Evolutionary conservation across 2,888 invertebrate genomes (phyloP), one percentile per base, ranked within the genome.

Genomic region (Colletes collaris): DNA sequence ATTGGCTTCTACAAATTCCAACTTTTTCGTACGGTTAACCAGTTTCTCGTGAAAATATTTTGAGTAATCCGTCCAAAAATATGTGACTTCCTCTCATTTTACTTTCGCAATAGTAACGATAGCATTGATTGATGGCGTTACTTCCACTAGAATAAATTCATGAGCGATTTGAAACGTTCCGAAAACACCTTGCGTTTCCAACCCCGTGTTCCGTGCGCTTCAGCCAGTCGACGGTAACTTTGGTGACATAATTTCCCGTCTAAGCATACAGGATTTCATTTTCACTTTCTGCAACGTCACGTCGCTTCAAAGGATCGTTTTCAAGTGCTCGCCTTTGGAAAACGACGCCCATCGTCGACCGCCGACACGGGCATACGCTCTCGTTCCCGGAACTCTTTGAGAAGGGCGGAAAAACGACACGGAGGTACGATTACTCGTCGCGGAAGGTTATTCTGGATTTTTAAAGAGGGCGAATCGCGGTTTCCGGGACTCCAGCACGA

Each of bases 351-450:
- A 35, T n/a, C 60, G 56, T 44, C 66, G 55, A 69, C 56, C 63
- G 7, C 63, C 58, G 40, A 77, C 46, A 49, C 52, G n/a, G 19
- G 35, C 10, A 10, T 56, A 37, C 58, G 50, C 72, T 49, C 35
- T 72, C 10, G 77, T 53, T 60, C 50, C 40, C 59, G 19, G 37
- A 13, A 13, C 76, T 19, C 84, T 78, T 68, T 76, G 58, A 69
- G 10, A 37, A 52, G 40, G 16, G 44, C 27, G 66, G 53, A 79
- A 76, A 70, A 79, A 73, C 59, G 40, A 52, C 16, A 35, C 60
- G 69, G 50, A 66, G 62, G 72, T 67, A 60, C 71, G 81, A 84
- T 83, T 83, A 84, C 84, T 70, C 73, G 72, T 53, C 62, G 55
- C 59, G 37, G 40, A 64, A 76, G 58, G 56, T 64, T 56, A 50